Evolutionary conservation across 2,888 invertebrate species (phyloP).

Genomic region (Leucoptera coffeella): DNA sequence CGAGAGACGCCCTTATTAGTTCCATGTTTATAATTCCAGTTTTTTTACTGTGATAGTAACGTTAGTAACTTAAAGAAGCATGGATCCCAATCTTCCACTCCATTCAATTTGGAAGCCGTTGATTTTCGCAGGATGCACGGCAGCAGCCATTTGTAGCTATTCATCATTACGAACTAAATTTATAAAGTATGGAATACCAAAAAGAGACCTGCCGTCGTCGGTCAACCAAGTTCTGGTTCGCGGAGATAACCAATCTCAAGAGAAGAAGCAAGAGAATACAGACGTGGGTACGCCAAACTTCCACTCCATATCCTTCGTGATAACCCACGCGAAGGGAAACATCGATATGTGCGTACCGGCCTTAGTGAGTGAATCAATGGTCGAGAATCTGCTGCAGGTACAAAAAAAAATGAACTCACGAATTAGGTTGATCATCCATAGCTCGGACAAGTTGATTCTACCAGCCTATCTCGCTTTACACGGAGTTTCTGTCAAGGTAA

Average conservation of each 20-base stretch:
- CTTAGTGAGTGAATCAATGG: slow-evolving; percentile 17
- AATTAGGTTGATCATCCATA: slow-evolving; percentile 19
- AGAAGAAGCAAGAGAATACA: slow-evolving; percentile 12
- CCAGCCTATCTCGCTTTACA: slow-evolving; percentile 14
- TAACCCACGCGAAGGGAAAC: slow-evolving; percentile 16
- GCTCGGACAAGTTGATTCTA: slow-evolving; percentile 11
- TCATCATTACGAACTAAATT: too few species aligned
- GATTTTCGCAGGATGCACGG: slow-evolving; percentile 9
- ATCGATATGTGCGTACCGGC: slow-evolving; percentile 25
- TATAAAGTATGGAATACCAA: too few species aligned
- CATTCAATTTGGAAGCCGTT: slow-evolving; percentile 11
- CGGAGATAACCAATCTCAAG: slow-evolving; percentile 15
- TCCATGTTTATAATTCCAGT: too few species aligned
- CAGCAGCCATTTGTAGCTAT: too few species aligned
- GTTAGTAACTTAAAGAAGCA: too few species aligned
- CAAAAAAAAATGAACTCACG: slow-evolving; percentile 14
- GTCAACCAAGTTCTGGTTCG: slow-evolving; percentile 27
- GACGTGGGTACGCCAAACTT: too few species aligned
- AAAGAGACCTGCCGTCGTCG: slow-evolving; percentile 2
- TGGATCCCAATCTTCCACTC: too few species aligned
- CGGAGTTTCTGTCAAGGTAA: slow-evolving; percentile 20
- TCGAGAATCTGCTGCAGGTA: slow-evolving; percentile 16
- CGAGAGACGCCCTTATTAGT: too few species aligned
- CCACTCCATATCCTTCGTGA: slow-evolving; percentile 19
- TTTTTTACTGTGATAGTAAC: too few species aligned